Base-by-base conservation (phyloP, 2,113 vertebrate genomes). In the Cyprinus carpio region DNA sequence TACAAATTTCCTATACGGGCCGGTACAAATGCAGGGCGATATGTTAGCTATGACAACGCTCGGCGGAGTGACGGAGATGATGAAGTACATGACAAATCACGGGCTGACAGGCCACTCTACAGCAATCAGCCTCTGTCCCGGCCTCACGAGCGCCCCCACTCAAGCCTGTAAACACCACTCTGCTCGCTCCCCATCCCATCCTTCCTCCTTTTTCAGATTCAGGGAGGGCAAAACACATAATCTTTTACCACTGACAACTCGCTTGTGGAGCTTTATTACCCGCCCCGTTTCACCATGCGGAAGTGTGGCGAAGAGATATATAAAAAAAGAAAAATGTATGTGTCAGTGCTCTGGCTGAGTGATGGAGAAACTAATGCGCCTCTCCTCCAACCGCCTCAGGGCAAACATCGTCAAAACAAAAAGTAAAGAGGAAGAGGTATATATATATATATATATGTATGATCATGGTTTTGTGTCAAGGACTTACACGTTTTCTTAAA, bases 1-100 rank as follows among this genome's bases (percentile, higher is more conserved):
- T 97, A 99, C 96, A 97, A 99, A 98, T 98, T 98, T 98, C 96
- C 96, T 96, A 96, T 96, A 97, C 88, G 88, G 96, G 96, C 95
- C 93, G 95, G 94, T 95, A 96, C 92, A 89, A 95, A 95, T 89
- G 93, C 88, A 92, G 89, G 93, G 94, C 20, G 89, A 87, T 91
- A 88, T 25, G 90, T 91, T 96, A 94, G 93, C 94, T 94, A 91
- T 88, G 92, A 95, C 94, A 94, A 95, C 90, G 81, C 87, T 90
- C 91, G 88, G 93, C 93, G 67, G 91, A 95, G 94, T 94, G 96
- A 96, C 95, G 96, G 90, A 93, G 94, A 95, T 95, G 96, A 97
- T 96, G 95, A 97, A 96, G 94, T 95, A 95, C 88, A 90, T 96
- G 94, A 95, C 93, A 94, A 94, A 96, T 95, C 94, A 93, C 49